Conservation (phyloP, 2,113 vertebrate genomes). For the Saccopteryx bilineata region DNA sequence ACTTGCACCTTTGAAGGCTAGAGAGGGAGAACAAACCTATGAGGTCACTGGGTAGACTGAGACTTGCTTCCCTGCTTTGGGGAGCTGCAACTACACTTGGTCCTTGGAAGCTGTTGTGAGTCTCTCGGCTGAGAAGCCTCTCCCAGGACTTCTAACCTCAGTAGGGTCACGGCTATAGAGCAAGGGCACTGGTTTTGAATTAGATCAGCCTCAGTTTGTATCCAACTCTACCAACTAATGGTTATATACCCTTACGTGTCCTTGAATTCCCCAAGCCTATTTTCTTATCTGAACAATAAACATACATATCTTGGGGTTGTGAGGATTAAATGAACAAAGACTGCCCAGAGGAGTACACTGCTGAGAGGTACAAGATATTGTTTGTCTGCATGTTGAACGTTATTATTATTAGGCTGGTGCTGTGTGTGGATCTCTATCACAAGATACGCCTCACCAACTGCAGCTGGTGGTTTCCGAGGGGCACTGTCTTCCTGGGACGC, state of each 20-base stretch:
- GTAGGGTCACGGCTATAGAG: background rate
- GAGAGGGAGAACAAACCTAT: background rate
- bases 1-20: background rate
- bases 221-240: background rate
- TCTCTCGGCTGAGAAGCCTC: background rate
- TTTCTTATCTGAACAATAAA: background rate
- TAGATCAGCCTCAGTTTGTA: background rate
- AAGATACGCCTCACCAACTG: too few species aligned
- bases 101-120: background rate
- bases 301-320: background rate
- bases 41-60: background rate
- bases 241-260: background rate
- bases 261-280: background rate
- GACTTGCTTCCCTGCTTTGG: background rate
- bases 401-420: background rate
- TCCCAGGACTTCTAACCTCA: background rate
- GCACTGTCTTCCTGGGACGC: background rate
- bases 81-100: background rate
- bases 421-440: fast-evolving
- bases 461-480: background rate
- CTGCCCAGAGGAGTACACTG: background rate
- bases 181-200: background rate
- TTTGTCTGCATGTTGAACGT: fast-evolving
- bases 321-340: background rate
- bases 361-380: background rate